Evolutionary conservation across 2,797 vertebrate genomes (phyloP), one percentile per base, ranked within the genome.

Genomic region (Perodicticus potto): DNA sequence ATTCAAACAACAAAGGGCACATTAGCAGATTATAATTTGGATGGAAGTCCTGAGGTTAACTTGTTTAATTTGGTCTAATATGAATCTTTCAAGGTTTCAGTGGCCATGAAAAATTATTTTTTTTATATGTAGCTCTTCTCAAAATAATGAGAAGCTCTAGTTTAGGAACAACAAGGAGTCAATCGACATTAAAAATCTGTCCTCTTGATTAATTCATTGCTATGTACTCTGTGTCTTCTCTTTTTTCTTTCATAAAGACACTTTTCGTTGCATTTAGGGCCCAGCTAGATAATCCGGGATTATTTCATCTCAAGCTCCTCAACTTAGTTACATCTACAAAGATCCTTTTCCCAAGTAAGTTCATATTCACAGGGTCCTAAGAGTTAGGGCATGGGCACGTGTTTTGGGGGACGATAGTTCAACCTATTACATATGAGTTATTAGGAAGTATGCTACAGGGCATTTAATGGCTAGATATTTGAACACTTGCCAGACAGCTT

Each of bases 51-150:
- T 92, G 14, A 16, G 49, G 37, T 40, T 34, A 91, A 93, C 43
- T 70, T 73, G 45, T 83, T 85, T 53, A 93, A 77, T 59, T 65
- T 93, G 19, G 61, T 78, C 57, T 93, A 78, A 89, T 53, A 87
- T 25, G 17, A 83, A 70, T 17, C 0, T 82, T 53, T 63, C 20
- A 80, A 82, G 25, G 16, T 53, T 91, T 74, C 65, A 19, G 12
- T 53, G 76, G 55, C 29, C 59, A 17, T 84, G 16, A 23, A 76
- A 74, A 29, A 16, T 45, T 80, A 11, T 82, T 84, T 83, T 65
- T 80, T 53, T 80, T 97, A 86, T 65, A 93, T 59, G 43, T 53
- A 84, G 22, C 23, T 61, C 43, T 76, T 65, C 73, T 20, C n/a
- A 72, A 86, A 93, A 80, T 78, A 89, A 59, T 29, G 49, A 83